Percentiles rank a stretch among this genome's conserved stretches.
These are phyloP conservation scores for Penaeus monodon DNA, from an alignment of 2,888 invertebrate genomes.

Conservation along the genomic window DNA sequence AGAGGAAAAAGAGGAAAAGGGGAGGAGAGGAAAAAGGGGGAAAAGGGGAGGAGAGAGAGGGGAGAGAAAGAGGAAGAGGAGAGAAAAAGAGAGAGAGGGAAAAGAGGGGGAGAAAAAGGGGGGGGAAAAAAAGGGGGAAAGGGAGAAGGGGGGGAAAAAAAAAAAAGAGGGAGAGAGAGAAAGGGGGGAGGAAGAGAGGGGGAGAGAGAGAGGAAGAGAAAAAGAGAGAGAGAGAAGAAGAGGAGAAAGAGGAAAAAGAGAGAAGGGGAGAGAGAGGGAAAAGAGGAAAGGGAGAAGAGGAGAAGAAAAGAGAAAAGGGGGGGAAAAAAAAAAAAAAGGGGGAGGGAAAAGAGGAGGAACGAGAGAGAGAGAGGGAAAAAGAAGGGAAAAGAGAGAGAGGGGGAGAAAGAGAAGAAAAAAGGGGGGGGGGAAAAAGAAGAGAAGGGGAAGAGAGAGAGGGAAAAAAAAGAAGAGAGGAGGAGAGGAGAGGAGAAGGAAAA, in stretches of 20 bases:
- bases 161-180: background rate
- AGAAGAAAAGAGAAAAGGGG: background rate
- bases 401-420: background rate
- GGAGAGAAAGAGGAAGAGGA: background rate
- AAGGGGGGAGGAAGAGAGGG: constrained; percentile 13
- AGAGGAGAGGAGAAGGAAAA: background rate
- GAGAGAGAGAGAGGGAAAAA: background rate
- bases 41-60: background rate
- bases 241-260: background rate
- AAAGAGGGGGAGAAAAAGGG: constrained; percentile 13
- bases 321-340: background rate
- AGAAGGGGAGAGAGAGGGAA: background rate
- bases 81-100: background rate
- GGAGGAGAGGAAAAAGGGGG: background rate
- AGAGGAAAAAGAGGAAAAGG: background rate
- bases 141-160: background rate
- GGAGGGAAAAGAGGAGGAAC: background rate
- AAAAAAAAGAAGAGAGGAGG: background rate
- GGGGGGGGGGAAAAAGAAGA: background rate
- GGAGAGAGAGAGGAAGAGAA: background rate
- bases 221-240: background rate
- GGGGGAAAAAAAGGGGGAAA: background rate
- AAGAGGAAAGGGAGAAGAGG: no score
- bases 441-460: background rate
- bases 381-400: constrained; percentile 2